phyloP scores from a whole-genome alignment of 1,140 invertebrate genomes.

The Saxidomus purpurata region DNA sequence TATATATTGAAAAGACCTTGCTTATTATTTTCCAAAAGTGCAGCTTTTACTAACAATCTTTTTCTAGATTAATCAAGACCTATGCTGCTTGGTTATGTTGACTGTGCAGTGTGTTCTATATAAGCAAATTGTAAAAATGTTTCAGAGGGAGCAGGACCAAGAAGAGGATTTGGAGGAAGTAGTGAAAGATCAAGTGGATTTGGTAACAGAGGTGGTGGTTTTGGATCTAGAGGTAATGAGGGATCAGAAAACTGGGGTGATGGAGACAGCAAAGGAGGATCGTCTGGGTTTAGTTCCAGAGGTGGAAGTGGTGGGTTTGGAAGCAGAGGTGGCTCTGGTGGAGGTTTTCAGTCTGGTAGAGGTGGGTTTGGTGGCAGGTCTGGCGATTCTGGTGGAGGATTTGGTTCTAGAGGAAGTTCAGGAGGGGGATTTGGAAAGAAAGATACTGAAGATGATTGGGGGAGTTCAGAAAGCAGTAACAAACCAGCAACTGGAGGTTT shows the following conservation, averaged over 20 bases:
- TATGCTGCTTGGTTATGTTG: too few relatives aligned
- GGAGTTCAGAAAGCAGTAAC: conserved; percentile 1
- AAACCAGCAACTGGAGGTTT: not conserved
- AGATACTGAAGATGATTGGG: conserved; percentile 47
- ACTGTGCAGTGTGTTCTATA: too few relatives aligned
- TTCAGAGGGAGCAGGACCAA: conserved; percentile 46
- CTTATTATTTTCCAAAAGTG: too few relatives aligned
- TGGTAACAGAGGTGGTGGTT: conserved; percentile 35
- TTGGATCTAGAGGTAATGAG: not conserved
- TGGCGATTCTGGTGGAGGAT: conserved; percentile 58
- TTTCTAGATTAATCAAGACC: too few relatives aligned
- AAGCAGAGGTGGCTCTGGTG: not conserved
- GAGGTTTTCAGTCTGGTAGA: conserved; percentile 3
- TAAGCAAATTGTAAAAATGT: not conserved
- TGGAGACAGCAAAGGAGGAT: conserved; percentile 28
- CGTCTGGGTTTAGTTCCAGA: conserved; percentile 4
- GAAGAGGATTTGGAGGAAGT: conserved; percentile 24
- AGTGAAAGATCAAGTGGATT: conserved; percentile 56
- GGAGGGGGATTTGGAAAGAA: conserved; percentile 54
- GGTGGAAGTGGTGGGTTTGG: conserved; percentile 48
- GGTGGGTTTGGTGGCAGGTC: not conserved
- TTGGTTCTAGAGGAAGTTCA: conserved; percentile 49
- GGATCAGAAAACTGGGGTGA: conserved; percentile 38
- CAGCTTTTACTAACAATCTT: too few relatives aligned
- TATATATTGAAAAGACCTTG: too few relatives aligned